Base-by-base conservation (phyloP, 35 echinoderm and acorn worm genomes). In the Strongylocentrotus purpuratus region DNA sequence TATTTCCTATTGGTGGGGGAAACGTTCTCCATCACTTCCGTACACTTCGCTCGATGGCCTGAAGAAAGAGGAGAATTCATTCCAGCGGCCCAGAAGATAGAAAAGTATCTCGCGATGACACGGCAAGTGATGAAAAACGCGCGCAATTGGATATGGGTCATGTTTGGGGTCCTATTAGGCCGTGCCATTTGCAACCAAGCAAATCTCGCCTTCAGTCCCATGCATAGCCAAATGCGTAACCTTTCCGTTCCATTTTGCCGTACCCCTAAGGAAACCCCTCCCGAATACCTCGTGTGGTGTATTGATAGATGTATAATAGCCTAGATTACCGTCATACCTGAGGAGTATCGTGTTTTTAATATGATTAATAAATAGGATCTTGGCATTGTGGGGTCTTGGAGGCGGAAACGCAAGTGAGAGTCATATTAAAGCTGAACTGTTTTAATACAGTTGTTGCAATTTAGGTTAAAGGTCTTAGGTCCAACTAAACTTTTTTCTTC, bases 141-240 rank as follows among this genome's bases (percentile, higher is more conserved):
- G 65, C 65, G 65, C 65, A 78, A 78, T 78, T 78, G 65, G 65
- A 78, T 78, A 78, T 78, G 65, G 65, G 65, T 78, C 65, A 78
- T 78, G 65, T 78, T 78, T 78, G 65, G 25, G 65, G 65, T 78
- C 65, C 65, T 78, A 78, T 78, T 78, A 78, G 65, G 65, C 65
- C 65, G 65, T 78, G 65, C 20, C 65, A 28, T 78, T 28, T 78
- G 65, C 65, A 78, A 15, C 20, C 22, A 18, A 28, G 65, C 65
- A 18, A 78, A 78, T 7, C 3, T 78, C 65, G 65, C 65, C 65
- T 28, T 78, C 65, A n/a, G 65, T 78, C 65, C 65, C 65, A 78
- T 78, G 65, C 22, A 78, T n/a, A 78, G 4, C 65, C 65, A 78
- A 78, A 78, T 78, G 65, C 65, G 65, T 78, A 78, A 78, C 65